Evolutionary conservation across 2,113 vertebrate genomes (phyloP).

Genomic region (Athene noctua): DNA sequence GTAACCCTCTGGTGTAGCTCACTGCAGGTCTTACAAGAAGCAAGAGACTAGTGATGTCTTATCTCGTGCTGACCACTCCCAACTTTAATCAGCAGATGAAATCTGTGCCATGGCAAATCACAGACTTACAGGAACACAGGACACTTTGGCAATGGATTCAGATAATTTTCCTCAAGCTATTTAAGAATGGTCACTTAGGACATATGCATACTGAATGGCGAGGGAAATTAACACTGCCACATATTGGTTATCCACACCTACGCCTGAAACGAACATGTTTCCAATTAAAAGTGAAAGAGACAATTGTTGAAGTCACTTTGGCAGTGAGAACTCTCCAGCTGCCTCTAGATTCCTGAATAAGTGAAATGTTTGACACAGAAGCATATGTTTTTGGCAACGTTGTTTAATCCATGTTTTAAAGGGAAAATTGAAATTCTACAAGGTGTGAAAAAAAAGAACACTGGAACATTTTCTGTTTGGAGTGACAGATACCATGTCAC

Average conservation of each 20-base stretch:
- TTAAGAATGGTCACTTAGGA: background rate
- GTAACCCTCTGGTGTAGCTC: background rate
- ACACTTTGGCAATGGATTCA: background rate
- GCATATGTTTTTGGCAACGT: slow-evolving; percentile 76
- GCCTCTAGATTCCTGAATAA: slow-evolving; percentile 70
- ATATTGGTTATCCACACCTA: slow-evolving; percentile 44
- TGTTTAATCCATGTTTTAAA: slow-evolving; percentile 76
- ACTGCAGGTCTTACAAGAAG: background rate
- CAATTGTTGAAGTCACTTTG: slow-evolving; percentile 56
- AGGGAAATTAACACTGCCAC: background rate
- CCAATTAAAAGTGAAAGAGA: slow-evolving; percentile 65
- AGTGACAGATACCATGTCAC: slow-evolving; percentile 51
- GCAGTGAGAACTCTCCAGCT: slow-evolving; percentile 63
- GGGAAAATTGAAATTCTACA: slow-evolving; percentile 75
- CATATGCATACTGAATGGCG: background rate
- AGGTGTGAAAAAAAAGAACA: slow-evolving; percentile 71
- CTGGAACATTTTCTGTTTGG: slow-evolving; percentile 59
- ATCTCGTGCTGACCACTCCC: background rate
- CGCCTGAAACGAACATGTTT: slow-evolving; percentile 24
- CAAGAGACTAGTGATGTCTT: background rate
- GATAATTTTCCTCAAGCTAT: background rate
- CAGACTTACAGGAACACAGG: background rate
- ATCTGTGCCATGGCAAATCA: background rate
- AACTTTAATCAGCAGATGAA: background rate
- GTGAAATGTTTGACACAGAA: slow-evolving; percentile 77